Conservation (phyloP, 2,113 vertebrate species). For the Lanius ludovicianus region DNA sequence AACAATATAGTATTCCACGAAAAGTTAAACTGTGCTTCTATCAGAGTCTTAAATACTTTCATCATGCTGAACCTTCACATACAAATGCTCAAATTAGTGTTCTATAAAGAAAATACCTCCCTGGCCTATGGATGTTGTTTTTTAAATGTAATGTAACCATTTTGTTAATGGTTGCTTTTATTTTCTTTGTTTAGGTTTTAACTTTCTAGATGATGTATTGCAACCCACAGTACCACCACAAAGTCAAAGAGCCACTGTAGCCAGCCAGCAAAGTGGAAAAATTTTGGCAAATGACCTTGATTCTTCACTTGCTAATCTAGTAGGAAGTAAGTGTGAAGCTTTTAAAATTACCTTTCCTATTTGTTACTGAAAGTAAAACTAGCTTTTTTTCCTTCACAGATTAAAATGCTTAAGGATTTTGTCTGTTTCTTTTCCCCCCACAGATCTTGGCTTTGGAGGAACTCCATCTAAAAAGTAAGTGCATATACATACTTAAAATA, state of each 20-base stretch:
- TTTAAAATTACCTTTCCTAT: not conserved
- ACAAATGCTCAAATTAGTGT: not conserved
- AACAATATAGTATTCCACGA: not conserved
- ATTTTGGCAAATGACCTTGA: constrained; percentile 84
- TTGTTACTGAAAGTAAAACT: not conserved
- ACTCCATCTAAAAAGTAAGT: constrained; percentile 87
- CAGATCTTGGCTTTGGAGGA: constrained; percentile 90
- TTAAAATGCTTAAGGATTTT: not conserved
- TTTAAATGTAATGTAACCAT: not conserved
- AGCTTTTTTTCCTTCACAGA: rapidly evolving
- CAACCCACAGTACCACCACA: constrained; percentile 80
- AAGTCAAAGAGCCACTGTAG: constrained; percentile 71
- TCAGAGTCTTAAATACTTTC: not conserved
- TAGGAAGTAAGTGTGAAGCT: constrained; percentile 82
- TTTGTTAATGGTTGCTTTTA: not conserved
- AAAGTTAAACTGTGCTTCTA: not conserved
- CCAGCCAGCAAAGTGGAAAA: constrained; percentile 76
- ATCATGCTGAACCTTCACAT: not conserved
- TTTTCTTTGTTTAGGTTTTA: constrained; percentile 66
- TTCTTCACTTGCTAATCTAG: constrained; percentile 85
- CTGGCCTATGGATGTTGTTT: not conserved
- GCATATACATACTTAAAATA: not conserved
- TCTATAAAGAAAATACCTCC: not conserved
- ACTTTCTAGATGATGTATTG: constrained; percentile 83
- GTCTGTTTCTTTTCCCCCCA: not conserved